Percentiles rank a stretch among this genome's conserved stretches.
Conservation (phyloP, 92 coral and sea anemone genomes). For the Porites divaricata region DNA sequence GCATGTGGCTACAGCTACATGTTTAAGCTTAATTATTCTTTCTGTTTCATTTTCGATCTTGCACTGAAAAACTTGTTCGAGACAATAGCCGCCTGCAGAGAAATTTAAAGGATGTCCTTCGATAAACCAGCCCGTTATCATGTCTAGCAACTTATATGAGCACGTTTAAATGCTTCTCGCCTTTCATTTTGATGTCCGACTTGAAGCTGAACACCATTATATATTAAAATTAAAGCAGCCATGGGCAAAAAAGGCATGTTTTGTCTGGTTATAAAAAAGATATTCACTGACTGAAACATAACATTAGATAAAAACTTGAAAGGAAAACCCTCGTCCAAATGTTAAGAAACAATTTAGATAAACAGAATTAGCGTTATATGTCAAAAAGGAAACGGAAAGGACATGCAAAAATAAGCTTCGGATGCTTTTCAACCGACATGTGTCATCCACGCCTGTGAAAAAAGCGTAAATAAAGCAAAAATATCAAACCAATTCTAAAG, state of each 20-base stretch:
- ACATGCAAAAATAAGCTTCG: neutral
- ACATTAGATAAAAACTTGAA: no score
- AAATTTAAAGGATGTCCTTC: constrained; percentile 10
- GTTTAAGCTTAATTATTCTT: neutral
- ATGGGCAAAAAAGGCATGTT: neutral
- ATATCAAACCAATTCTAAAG: constrained; percentile 15
- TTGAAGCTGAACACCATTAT: neutral
- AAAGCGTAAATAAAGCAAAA: neutral
- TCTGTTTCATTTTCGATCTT: neutral
- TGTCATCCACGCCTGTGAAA: neutral
- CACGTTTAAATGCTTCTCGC: neutral
- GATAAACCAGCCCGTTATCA: neutral
- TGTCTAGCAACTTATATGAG: neutral
- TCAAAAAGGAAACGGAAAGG: no score
- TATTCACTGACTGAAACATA: no score
- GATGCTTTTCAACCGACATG: constrained; percentile 1
- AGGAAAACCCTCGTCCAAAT: no score
- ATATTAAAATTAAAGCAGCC: neutral
- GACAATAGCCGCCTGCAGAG: neutral
- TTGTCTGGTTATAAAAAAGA: no score
- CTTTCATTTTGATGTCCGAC: neutral
- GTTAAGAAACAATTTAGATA: no score
- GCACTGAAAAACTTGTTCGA: no score
- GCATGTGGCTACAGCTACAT: no score
- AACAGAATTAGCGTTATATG: neutral